phyloP scores from a whole-genome alignment of 2,113 vertebrate species.

The Xenotilapia longispinis region DNA sequence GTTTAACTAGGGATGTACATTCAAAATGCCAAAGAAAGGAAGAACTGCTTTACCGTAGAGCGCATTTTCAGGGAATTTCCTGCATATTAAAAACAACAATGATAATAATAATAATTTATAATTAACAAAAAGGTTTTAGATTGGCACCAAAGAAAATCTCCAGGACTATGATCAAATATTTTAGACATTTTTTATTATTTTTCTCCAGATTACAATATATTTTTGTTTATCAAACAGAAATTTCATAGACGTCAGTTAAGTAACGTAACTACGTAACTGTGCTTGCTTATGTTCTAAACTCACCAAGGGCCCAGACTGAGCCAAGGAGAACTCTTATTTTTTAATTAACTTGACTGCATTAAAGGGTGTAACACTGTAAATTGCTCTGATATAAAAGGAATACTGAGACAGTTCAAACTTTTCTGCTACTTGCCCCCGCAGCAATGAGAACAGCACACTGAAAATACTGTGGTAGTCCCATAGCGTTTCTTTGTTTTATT shows the following conservation, averaged over 20 bases:
- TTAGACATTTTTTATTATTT: background rate
- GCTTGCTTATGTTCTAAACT: background rate
- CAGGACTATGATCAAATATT: background rate
- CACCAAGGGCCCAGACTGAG: background rate
- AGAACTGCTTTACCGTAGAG: background rate
- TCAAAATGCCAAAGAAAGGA: background rate
- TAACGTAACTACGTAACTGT: accelerated
- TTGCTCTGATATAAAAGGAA: background rate
- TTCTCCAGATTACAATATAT: background rate
- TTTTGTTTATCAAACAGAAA: background rate
- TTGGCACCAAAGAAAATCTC: background rate
- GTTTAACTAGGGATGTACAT: background rate
- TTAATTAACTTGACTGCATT: background rate
- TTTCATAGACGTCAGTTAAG: background rate
- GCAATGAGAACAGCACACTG: background rate
- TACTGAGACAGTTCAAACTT: background rate
- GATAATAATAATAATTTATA: background rate
- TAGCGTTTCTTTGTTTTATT: accelerated
- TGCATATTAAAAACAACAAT: background rate
- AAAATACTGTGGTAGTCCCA: background rate
- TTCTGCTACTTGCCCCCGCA: background rate
- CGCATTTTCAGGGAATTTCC: background rate
- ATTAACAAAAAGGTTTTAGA: background rate
- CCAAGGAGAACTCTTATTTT: background rate
- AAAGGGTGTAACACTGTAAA: background rate